Evolutionary conservation across 2,797 vertebrate species (phyloP), one percentile per base, ranked within the genome.

Genomic region (Myiothlypis chrysogaster): DNA sequence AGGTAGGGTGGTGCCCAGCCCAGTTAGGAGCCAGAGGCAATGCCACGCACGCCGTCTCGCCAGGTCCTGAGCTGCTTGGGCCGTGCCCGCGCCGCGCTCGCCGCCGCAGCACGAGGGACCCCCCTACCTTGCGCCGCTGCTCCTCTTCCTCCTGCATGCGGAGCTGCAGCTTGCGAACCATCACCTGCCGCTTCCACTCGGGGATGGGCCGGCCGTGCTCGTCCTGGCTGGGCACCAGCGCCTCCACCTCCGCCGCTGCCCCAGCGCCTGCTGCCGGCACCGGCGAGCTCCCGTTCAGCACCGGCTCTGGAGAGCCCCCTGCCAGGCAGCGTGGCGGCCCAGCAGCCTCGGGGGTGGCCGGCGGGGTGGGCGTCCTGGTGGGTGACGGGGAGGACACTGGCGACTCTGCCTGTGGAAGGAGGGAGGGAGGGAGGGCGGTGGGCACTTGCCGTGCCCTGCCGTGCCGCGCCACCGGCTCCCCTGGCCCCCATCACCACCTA

Each of bases 101-200:
- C 63, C 10, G 10, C 70, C 37, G 34, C 37, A 11, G 84, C 44
- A 47, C 35, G 6, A 8, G 4, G 64, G 63, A 32, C 98, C 96
- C 55, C 32, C 81, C 80, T 98, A 99, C 99, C 99, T 99, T 99
- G 95, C 98, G 98, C 81, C 98, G 98, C 97, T 98, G 98, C 66
- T 99, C 98, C 49, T 99, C 99, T 90, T 99, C 99, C 84, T 99
- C 99, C 92, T 99, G 99, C 97, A 99, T 99, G 97, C 99, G 99
- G 93, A 98, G 97, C 96, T 99, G 99, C 83, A 99, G 98, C 97
- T 99, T 99, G 99, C 98, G 98, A 86, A 99, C 99, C 99, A 99
- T 99, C 94, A 99, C 99, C 92, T 99, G 99, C 82, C 99, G 98
- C 97, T 99, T 99, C 99, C 99, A 99, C 97, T 99, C 99, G 1